Evolutionary conservation across 2,888 invertebrate species (phyloP).

Genomic region (Abrostola triplasia): DNA sequence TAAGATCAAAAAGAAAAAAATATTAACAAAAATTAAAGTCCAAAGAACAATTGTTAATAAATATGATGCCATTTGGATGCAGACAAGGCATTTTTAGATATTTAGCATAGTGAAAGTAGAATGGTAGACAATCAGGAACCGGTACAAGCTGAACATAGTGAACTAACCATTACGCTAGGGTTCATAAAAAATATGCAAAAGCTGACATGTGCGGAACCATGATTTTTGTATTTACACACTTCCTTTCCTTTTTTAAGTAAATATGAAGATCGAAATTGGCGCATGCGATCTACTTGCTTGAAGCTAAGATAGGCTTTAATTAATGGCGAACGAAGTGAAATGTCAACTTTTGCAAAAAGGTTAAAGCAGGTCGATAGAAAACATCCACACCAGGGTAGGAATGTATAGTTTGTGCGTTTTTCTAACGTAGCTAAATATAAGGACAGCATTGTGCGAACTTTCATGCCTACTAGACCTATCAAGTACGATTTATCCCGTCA

Average conservation of each 20-base stretch:
- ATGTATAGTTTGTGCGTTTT: constrained; percentile 14
- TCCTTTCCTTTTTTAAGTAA: constrained; percentile 15
- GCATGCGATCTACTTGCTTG: constrained; percentile 30
- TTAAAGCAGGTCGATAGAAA: constrained; percentile 18
- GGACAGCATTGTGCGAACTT: neutral
- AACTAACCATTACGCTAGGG: constrained; percentile 19
- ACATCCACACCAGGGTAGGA: constrained; percentile 6
- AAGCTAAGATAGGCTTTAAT: constrained; percentile 4
- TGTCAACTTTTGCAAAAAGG: constrained; percentile 43
- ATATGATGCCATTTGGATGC: constrained; percentile 33
- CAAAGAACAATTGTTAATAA: constrained; percentile 38
- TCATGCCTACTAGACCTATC: neutral
- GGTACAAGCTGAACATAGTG: constrained; percentile 35
- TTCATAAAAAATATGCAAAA: constrained; percentile 35
- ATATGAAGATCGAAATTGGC: constrained; percentile 37
- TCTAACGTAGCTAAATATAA: constrained; percentile 3
- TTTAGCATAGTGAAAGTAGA: constrained; percentile 27
- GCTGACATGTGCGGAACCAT: constrained; percentile 39
- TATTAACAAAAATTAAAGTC: constrained; percentile 42
- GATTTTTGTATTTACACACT: constrained; percentile 46
- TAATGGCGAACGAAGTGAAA: constrained; percentile 25
- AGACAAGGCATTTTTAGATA: constrained; percentile 12
- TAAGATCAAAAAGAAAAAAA: constrained; percentile 41
- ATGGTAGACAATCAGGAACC: constrained; percentile 21
- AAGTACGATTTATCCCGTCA: neutral